A percentile compares a stretch with the other conserved stretches of the same genome.
These are phyloP conservation scores for Rugalucina vietnamica DNA, from an alignment of 2,888 invertebrate species.

Conservation along the genomic window DNA sequence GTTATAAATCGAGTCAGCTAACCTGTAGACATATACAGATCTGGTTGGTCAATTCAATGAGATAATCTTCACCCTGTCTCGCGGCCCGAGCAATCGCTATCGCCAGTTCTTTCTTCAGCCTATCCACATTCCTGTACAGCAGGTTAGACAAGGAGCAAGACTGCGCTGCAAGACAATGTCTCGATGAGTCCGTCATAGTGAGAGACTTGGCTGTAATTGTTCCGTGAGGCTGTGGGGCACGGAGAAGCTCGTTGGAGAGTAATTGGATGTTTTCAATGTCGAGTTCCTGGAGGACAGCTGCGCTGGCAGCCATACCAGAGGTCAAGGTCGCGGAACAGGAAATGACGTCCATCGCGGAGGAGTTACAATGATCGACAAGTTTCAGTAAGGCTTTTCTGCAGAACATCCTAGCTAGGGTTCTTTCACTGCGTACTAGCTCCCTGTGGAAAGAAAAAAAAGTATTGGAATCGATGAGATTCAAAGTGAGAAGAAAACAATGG, in stretches of 20 bases:
- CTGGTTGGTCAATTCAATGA: slow-evolving; percentile 82
- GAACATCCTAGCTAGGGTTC: slow-evolving; percentile 79
- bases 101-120: slow-evolving; percentile 79
- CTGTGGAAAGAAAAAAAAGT: too few species aligned
- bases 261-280: slow-evolving; percentile 84
- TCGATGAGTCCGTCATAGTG: slow-evolving; percentile 67
- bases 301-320: slow-evolving; percentile 80
- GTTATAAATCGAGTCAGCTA: too few species aligned
- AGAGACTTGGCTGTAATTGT: slow-evolving; percentile 73
- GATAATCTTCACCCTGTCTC: slow-evolving; percentile 82
- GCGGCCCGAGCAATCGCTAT: slow-evolving; percentile 82
- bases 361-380: slow-evolving; percentile 82
- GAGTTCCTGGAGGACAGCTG: slow-evolving; percentile 80
- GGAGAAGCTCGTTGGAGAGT: slow-evolving; percentile 80
- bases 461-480: too few species aligned
- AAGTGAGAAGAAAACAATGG: too few species aligned
- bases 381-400: slow-evolving; percentile 81
- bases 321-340: slow-evolving; percentile 73
- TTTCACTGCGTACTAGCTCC: slow-evolving; percentile 81
- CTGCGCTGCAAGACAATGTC: slow-evolving; percentile 73
- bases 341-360: slow-evolving; percentile 78
- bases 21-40: slow-evolving; percentile 83
- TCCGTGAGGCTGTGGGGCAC: slow-evolving; percentile 78
- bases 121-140: slow-evolving; percentile 78
- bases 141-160: slow-evolving; percentile 77